Evolutionary conservation across 2,888 invertebrate species (phyloP).

Genomic region (Tinea pellionella): DNA sequence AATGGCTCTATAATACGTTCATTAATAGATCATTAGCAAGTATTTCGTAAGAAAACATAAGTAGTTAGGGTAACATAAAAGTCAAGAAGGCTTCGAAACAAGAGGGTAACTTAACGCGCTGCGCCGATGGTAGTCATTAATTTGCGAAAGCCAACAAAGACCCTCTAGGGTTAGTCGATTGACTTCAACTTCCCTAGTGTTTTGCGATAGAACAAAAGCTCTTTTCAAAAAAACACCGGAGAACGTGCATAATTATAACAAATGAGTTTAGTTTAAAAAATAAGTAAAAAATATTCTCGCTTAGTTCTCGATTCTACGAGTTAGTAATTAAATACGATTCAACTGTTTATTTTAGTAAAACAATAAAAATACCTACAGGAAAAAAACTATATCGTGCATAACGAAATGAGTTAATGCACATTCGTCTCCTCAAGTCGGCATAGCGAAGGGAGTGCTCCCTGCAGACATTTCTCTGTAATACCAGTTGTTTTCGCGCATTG

Average conservation of each 20-base stretch:
- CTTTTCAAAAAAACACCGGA: conserved; percentile 36
- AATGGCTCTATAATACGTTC: neutral
- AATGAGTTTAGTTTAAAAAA: too few relatives aligned
- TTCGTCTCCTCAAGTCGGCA: too few relatives aligned
- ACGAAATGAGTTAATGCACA: too few relatives aligned
- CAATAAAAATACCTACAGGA: too few relatives aligned
- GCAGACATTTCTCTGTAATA: too few relatives aligned
- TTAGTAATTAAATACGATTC: too few relatives aligned
- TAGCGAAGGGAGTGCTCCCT: too few relatives aligned
- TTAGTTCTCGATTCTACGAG: too few relatives aligned
- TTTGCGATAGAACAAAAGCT: conserved; percentile 56
- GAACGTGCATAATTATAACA: conserved; percentile 26
- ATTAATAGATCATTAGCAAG: neutral
- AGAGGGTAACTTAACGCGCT: conserved; percentile 40
- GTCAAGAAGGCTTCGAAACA: neutral
- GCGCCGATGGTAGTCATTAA: conserved; percentile 47
- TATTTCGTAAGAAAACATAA: neutral
- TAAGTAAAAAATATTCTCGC: too few relatives aligned
- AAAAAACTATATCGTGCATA: too few relatives aligned
- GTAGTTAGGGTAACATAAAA: neutral
- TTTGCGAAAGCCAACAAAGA: conserved; percentile 52
- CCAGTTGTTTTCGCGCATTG: too few relatives aligned
- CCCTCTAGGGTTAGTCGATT: conserved; percentile 34
- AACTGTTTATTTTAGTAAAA: too few relatives aligned
- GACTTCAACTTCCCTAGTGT: conserved; percentile 53